Base-by-base conservation (phyloP, 2,797 vertebrate species). In the Notamacropus eugenii region DNA sequence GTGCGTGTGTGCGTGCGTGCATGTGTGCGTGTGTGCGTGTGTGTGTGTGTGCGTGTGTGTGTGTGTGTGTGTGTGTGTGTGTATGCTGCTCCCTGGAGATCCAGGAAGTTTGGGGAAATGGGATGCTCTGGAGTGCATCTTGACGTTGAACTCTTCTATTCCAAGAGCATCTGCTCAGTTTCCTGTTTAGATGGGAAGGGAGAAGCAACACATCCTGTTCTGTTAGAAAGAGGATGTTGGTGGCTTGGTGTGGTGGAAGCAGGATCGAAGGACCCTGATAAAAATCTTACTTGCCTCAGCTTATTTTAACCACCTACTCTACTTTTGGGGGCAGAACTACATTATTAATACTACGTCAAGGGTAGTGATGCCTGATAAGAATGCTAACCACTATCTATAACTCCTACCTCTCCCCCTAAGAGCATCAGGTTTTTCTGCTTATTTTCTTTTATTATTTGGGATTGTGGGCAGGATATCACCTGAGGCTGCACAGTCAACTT, bases 181-280 rank as follows among this genome's bases (percentile, higher is more conserved):
- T 94, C 58, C 93, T 90, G 57, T 92, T n/a, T 62, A 92, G 50
- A 55, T 29, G 57, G 82, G 55, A 54, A 95, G 90, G 54, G n/a
- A 90, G 82, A 3, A 92, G 56, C 2, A 27, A 19, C 1, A 40
- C 34, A 93, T 95, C 90, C 52, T 95, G 67, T 95, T 94, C 94
- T 46, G 92, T 92, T 93, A 93, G 24, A 93, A 92, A 59, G 1
- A 8, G 55, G 52, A 87, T 56, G 54, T 92, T 57, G 34, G 57
- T 95, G 93, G 93, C 52, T 95, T 93, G 93, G 93, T 59, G 52
- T 24, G 92, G 50, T 27, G 40, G 22, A 40, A 93, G 34, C 14
- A 57, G 94, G 91, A 93, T 55, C 2, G 94, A 95, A 54, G 4
- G 91, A 40, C 12, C 67, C 58, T 58, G 56, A 82, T 90, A 74